Evolutionary conservation across 35 echinoderm and acorn worm genomes (phyloP).

Genomic region (Ophiothrix spiculata): DNA sequence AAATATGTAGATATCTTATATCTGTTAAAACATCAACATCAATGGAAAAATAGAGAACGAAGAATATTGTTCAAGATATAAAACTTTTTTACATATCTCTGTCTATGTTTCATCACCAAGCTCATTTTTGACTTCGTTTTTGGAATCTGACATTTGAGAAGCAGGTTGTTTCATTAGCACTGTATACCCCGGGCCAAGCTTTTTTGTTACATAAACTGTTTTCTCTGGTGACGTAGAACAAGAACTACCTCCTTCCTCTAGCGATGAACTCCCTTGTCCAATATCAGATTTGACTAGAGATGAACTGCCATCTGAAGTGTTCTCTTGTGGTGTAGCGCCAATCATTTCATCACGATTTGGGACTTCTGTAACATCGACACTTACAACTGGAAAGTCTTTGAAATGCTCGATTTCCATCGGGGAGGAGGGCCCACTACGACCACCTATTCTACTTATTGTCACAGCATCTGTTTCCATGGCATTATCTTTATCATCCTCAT

Average conservation of each 20-base stretch:
- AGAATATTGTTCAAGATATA: too few relatives aligned
- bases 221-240: neutral
- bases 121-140: neutral
- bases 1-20: too few relatives aligned
- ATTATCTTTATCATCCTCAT: neutral
- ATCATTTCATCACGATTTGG: neutral
- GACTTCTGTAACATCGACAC: neutral
- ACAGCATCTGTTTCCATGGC: neutral
- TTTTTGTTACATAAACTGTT: slow-evolving; percentile 32
- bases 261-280: too few relatives aligned
- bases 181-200: slow-evolving; percentile 72
- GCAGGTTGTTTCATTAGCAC: slow-evolving; percentile 50
- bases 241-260: neutral
- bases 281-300: neutral
- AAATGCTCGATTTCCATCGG: neutral
- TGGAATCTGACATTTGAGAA: neutral
- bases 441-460: neutral
- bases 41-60: too few relatives aligned
- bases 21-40: too few relatives aligned
- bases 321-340: neutral
- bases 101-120: too few relatives aligned
- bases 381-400: neutral
- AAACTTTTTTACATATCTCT: too few relatives aligned
- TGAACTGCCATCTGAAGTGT: neutral
- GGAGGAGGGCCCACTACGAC: neutral